Evolutionary conservation across 2,113 vertebrate species (phyloP).

Genomic region (Nestor notabilis): DNA sequence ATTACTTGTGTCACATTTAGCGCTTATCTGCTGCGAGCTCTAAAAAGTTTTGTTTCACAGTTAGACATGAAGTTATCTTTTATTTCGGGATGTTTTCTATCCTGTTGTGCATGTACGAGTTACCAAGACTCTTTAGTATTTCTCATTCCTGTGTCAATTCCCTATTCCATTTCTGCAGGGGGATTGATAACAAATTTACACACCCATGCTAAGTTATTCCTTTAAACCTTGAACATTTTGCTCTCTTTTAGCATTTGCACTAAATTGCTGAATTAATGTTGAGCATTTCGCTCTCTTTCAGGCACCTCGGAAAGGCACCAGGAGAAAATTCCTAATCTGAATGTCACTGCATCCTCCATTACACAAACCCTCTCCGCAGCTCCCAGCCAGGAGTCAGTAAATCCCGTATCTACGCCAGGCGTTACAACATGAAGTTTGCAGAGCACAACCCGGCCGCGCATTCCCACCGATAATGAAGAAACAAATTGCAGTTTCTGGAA

Average conservation of each 20-base stretch:
- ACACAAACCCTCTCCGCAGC: not conserved
- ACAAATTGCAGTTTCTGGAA: not conserved
- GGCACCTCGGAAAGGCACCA: not conserved
- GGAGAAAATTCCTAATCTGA: not conserved
- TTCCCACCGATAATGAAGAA: not conserved
- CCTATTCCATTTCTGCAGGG: not conserved
- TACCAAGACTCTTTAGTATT: not conserved
- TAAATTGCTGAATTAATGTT: not conserved
- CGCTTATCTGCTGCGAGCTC: not conserved
- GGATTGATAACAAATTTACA: not conserved
- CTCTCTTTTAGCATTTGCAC: not conserved
- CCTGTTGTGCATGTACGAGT: not conserved
- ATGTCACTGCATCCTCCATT: not conserved
- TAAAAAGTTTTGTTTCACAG: not conserved
- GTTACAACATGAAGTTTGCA: not conserved
- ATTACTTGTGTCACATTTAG: fast-evolving
- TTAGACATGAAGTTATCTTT: not conserved
- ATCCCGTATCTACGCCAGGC: not conserved
- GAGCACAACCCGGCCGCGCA: not conserved
- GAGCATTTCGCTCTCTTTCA: not conserved
- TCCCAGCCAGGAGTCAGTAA: not conserved
- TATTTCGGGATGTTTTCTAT: not conserved
- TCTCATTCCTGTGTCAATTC: not conserved
- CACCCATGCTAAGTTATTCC: not conserved
- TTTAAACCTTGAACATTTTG: not conserved